phyloP scores from a whole-genome alignment of 1,140 invertebrate species.

The Neodiprion pinetum region DNA sequence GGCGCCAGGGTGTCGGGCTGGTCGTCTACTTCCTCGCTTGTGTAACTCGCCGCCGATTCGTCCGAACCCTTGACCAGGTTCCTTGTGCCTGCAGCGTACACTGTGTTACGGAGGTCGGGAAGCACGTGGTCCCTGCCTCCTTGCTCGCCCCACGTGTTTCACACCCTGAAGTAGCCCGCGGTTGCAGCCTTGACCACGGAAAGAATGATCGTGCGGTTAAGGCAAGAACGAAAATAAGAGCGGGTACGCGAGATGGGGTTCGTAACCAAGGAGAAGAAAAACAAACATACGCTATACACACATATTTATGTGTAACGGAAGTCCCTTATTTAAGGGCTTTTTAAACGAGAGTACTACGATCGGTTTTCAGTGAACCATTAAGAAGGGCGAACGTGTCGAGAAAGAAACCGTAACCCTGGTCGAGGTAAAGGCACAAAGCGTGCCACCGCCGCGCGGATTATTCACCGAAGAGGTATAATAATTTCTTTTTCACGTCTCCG shows the following conservation, averaged over 20 bases:
- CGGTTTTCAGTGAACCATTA: too few relatives aligned
- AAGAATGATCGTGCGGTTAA: too few relatives aligned
- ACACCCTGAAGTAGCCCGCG: neutral
- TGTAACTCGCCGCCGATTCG: neutral
- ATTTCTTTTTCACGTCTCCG: too few relatives aligned
- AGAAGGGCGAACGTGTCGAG: too few relatives aligned
- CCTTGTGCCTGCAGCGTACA: neutral
- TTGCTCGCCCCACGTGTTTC: neutral
- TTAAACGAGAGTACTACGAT: too few relatives aligned
- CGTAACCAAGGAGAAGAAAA: neutral
- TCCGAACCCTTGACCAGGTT: neutral
- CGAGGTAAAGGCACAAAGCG: too few relatives aligned
- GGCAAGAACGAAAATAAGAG: neutral
- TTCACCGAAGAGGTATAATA: too few relatives aligned
- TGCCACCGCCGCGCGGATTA: too few relatives aligned
- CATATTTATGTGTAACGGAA: neutral
- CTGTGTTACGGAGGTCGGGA: neutral
- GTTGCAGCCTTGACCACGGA: too few relatives aligned
- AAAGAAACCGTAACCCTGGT: too few relatives aligned
- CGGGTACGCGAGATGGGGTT: neutral
- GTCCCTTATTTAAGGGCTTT: too few relatives aligned
- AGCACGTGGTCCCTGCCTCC: neutral
- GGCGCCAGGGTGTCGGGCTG: slow-evolving; percentile 54
- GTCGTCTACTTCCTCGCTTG: slow-evolving; percentile 9
- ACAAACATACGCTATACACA: neutral